Conservation (phyloP, 2,113 vertebrate species). For the Notiomystis cincta region DNA sequence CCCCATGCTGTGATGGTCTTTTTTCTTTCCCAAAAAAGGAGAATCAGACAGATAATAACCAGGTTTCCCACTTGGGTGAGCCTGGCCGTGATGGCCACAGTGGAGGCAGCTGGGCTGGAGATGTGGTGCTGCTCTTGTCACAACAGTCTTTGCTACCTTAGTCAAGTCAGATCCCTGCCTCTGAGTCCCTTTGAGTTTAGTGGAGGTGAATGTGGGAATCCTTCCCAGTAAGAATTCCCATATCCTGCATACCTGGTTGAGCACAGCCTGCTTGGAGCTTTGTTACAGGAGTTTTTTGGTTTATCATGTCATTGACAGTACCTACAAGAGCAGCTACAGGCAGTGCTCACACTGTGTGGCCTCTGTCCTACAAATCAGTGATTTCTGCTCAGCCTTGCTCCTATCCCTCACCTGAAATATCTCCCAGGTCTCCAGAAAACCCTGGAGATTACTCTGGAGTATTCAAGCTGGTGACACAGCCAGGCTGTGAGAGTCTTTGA, state of each 20-base stretch:
- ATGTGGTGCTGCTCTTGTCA: not conserved
- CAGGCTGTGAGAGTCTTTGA: too few relatives aligned
- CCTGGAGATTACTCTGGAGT: not conserved
- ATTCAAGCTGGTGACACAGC: not conserved
- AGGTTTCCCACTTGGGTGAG: not conserved
- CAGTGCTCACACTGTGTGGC: not conserved
- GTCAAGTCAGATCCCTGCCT: not conserved
- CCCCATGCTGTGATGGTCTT: not conserved
- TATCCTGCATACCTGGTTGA: too few relatives aligned
- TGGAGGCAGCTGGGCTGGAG: not conserved
- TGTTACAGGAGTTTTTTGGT: not conserved
- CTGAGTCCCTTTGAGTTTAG: not conserved
- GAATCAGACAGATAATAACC: not conserved
- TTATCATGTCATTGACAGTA: not conserved
- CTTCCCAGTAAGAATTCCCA: not conserved
- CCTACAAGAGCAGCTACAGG: not conserved
- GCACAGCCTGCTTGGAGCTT: not conserved
- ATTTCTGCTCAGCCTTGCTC: not conserved
- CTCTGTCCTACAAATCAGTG: not conserved
- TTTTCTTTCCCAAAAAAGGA: not conserved
- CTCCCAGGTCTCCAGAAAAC: not conserved
- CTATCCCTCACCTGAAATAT: not conserved
- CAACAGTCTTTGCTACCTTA: not conserved
- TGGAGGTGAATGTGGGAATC: not conserved
- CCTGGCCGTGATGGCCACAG: fast-evolving